Percentiles rank a stretch among this genome's conserved stretches.
Evolutionary conservation across 2,797 vertebrate genomes (phyloP).

Genomic region (Lycodopsis pacificus): DNA sequence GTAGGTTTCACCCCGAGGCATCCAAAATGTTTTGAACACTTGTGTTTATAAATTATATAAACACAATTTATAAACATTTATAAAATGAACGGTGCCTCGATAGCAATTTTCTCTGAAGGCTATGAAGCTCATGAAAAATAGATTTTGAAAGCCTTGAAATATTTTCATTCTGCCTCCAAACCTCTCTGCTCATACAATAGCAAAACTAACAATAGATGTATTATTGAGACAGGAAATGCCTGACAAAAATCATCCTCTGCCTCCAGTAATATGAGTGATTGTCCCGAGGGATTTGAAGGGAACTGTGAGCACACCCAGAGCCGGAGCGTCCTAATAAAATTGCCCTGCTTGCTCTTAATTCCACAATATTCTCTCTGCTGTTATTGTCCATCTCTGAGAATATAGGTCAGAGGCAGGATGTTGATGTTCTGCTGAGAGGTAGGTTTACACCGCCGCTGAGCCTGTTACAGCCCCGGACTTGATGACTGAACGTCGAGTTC

Average conservation of each 20-base stretch:
- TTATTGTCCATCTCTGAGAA: slow-evolving; percentile 67
- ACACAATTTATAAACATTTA: no score
- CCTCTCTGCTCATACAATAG: slow-evolving; percentile 47
- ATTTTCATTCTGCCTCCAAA: slow-evolving; percentile 61
- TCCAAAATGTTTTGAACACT: slow-evolving; percentile 59
- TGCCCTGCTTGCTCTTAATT: slow-evolving; percentile 75
- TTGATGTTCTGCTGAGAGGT: slow-evolving; percentile 69
- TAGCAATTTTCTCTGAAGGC: slow-evolving; percentile 68
- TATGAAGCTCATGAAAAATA: slow-evolving; percentile 70
- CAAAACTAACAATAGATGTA: slow-evolving; percentile 72
- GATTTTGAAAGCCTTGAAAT: slow-evolving; percentile 73
- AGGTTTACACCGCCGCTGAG: slow-evolving; percentile 58
- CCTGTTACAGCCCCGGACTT: slow-evolving; percentile 50
- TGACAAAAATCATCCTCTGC: slow-evolving; percentile 69
- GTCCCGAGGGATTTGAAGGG: slow-evolving; percentile 64
- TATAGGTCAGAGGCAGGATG: slow-evolving; percentile 79
- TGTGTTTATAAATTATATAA: no score
- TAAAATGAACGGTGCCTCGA: slow-evolving; percentile 56
- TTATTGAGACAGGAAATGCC: slow-evolving; percentile 72
- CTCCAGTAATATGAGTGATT: slow-evolving; percentile 71
- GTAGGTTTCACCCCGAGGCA: slow-evolving; percentile 39
- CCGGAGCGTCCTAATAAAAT: slow-evolving; percentile 60
- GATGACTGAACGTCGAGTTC: slow-evolving; percentile 41
- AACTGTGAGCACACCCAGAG: slow-evolving; percentile 55
- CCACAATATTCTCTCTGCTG: slow-evolving; percentile 70